These are phyloP conservation scores for Dicaeum eximium DNA, from an alignment of 2,113 vertebrate genomes.

Conservation along the genomic window DNA sequence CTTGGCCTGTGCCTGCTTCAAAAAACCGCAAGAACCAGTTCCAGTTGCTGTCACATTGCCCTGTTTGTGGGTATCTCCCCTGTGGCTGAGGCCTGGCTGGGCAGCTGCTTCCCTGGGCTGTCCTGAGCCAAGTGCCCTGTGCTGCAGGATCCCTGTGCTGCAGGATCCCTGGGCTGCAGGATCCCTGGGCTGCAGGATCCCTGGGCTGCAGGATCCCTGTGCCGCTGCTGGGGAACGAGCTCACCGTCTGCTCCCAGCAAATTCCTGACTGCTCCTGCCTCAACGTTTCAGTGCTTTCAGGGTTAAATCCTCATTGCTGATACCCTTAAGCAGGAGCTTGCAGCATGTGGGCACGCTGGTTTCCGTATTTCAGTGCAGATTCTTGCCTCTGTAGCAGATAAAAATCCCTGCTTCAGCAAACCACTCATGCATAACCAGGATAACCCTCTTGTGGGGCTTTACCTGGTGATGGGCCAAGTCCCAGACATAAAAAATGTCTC, in stretches of 20 bases:
- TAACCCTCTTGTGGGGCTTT: background rate
- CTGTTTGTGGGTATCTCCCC: background rate
- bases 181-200: background rate
- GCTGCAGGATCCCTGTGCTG: background rate
- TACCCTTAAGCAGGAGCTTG: background rate
- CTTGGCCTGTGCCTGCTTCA: background rate
- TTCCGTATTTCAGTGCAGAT: background rate
- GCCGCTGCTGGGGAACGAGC: fast-evolving
- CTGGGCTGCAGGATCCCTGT: background rate
- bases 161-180: background rate
- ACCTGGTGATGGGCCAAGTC: background rate
- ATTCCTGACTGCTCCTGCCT: background rate
- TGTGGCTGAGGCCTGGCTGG: background rate
- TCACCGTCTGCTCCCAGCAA: background rate
- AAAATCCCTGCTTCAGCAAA: background rate
- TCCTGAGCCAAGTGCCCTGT: background rate
- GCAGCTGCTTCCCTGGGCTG: background rate
- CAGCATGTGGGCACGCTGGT: fast-evolving
- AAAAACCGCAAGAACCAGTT: background rate
- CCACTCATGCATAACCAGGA: background rate
- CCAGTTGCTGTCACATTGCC: background rate
- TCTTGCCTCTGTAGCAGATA: background rate
- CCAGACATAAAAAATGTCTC: background rate
- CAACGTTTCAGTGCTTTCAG: background rate
- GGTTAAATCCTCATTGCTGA: background rate